Evolutionary conservation across 2,888 invertebrate species (phyloP), one percentile per base, ranked within the genome.

Genomic region (Magallana nippona): DNA sequence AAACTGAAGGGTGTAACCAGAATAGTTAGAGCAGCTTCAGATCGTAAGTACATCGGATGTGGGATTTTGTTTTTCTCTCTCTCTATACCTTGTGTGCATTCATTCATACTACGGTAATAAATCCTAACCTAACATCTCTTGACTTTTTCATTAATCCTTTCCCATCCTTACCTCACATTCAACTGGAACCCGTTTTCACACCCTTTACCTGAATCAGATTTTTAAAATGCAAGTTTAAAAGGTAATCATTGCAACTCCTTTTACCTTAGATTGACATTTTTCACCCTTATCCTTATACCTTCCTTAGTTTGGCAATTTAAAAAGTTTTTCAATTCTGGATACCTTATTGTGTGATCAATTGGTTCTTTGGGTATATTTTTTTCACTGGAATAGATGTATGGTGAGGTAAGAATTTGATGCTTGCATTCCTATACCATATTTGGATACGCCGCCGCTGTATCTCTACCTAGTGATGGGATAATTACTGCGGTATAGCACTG

Each of bases 11-110:
- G 71, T 71, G 71, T 32, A 71, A 71, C 71, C 27, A 32, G 15
- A 27, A 3, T 22, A 22, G 27, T 71, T 27, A 71, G 71, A 71
- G 71, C 71, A 71, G 71, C 71, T 71, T 71, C 71, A 71, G 71
- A 71, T 71, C 71, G 71, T 71, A 71, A 71, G 71, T 71, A 71
- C 22, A 71, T 27, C 71, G 71, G 71, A 71, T 71, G 71, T 27
- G 27, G 71, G 32, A 71, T 71, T 71, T 71, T 60, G 44, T 44
- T 44, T 63, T 71, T 71, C 71, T 71, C 22, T 71, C 71, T 44
- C 5, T 44, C 44, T 44, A 5, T 44, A 44, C 44, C 44, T 71
- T 71, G 71, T 71, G 71, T 71, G 27, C 71, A 22, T 71, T 71
- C 32, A 71, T 32, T 27, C 71, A 60, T 60, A 19, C 60, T 19